Evolutionary conservation across 1,140 invertebrate genomes (phyloP), one percentile per base, ranked within the genome.

Genomic region (Panulirus ornatus): DNA sequence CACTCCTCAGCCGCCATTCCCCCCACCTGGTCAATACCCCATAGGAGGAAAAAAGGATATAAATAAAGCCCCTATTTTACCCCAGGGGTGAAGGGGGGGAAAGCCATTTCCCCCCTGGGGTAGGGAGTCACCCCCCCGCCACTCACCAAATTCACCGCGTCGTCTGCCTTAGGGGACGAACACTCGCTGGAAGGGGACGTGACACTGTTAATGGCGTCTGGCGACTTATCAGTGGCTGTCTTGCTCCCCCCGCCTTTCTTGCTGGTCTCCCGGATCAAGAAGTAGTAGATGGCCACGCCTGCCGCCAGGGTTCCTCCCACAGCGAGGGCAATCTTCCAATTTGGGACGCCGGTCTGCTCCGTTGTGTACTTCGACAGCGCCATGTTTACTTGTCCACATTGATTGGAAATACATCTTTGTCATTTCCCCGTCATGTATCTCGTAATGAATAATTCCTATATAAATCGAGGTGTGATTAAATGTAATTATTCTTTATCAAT

Each of bases 261-360:
- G 84, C 91, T 86, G 88, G 94, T 94, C 91, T 95, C 95, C 93
- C 94, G 96, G 88, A 96, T 95, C 93, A 97, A 97, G 95, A 97
- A 97, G 92, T 97, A 96, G 93, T 97, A 96, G 93, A 97, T 94
- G 58, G 97, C 97, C 34, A 98, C 94, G 58, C 78, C 76, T 11
- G 78, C 87, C 27, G 96, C 97, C 91, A 97, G 95, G 91, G 97
- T 97, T 91, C 97, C 96, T 91, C 97, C 97, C 70, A 98, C 94
- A 54, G 96, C 95, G 44, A 98, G 94, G 84, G 96, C 97, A 84
- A 97, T 94, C 94, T 97, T 96, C 96, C 96, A 97, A 94, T 95
- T 96, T 78, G 95, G 94, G 93, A 91, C 16, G 30, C 92, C 70
- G 44, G 54, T 75, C 47, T 66, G 76, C 36, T 66, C 86, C 36